These are phyloP conservation scores for Phrixothrix hirtus DNA, from an alignment of 2,888 invertebrate species.

Conservation along the genomic window DNA sequence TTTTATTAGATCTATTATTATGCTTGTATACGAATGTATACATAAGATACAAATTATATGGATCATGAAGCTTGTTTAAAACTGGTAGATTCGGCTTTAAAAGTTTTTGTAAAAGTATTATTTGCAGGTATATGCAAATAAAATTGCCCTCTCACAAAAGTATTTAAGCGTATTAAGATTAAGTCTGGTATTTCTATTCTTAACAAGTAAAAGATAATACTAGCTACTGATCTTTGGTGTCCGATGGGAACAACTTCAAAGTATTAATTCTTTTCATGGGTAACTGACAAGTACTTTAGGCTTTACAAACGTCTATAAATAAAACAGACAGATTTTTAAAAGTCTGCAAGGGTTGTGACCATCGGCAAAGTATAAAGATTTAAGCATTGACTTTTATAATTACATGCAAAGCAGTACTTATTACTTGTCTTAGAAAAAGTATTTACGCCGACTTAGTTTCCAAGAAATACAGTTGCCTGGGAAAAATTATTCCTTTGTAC, in stretches of 20 bases:
- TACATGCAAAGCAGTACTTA: not conserved
- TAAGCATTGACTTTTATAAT: not conserved
- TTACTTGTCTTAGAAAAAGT: too few relatives aligned
- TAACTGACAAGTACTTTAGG: not conserved
- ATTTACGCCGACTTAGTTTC: too few relatives aligned
- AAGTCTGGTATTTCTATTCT: too few relatives aligned
- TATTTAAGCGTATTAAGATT: not conserved
- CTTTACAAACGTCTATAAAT: not conserved
- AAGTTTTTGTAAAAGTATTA: too few relatives aligned
- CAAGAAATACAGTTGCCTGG: too few relatives aligned
- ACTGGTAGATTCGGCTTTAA: not conserved
- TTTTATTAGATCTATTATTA: conserved; percentile 2
- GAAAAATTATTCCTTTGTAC: too few relatives aligned
- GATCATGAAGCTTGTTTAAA: not conserved
- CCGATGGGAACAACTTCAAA: conserved; percentile 5
- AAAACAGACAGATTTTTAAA: too few relatives aligned
- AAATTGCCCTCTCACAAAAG: not conserved
- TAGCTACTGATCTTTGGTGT: conserved; percentile 2
- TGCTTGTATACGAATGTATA: not conserved
- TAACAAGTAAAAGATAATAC: too few relatives aligned
- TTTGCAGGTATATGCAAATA: not conserved
- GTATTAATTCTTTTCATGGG: not conserved
- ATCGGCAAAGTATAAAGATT: not conserved
- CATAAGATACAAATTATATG: not conserved
- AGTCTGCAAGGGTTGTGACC: too few relatives aligned